Base-by-base conservation (phyloP, 2,888 invertebrate genomes). In the Nysson spinosus region DNA sequence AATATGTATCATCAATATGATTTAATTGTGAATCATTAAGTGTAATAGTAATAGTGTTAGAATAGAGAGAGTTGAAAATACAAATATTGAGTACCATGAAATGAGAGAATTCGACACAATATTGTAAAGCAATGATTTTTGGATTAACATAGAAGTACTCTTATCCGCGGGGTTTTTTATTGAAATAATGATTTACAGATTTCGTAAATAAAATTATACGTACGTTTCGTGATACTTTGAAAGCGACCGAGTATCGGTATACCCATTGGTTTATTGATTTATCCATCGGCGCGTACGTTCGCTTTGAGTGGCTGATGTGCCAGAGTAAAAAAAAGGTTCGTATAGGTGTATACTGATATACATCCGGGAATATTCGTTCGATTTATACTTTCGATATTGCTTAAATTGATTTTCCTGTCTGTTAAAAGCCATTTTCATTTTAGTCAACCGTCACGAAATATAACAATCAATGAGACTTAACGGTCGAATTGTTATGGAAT, bases 211-310 rank as follows among this genome's bases (percentile, higher is more conserved):
- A 16, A 20, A 35, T 7, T 46, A 52, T 7, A 22, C 49, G 30
- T 35, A 57, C 51, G 39, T 52, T 47, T 47, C 35, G 54, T 35
- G 72, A 69, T 72, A 72, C 73, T 72, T 69, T 64, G 47, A 65
- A 64, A 72, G 57, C 64, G 49, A 51, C 54, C 55, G 56, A 61
- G 43, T 55, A 73, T 58, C 62, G 69, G 50, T 69, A 65, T 62
- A 56, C 55, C 62, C 72, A 74, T 74, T 62, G 75, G 75, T 75
- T 74, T 74, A 74, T 74, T 69, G 73, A 74, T 74, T 69, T 69
- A 62, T 61, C 71, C 75, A 75, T 68, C 64, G 69, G 55, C 56
- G 66, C 57, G 66, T 58, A 62, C 60, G 44, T 54, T 51, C 60
- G 56, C 54, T 47, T 70, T 58, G 74, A 66, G 72, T 72, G 72